These are phyloP conservation scores for Acrobasis repandana DNA, from an alignment of 2,888 invertebrate genomes.

Conservation along the genomic window DNA sequence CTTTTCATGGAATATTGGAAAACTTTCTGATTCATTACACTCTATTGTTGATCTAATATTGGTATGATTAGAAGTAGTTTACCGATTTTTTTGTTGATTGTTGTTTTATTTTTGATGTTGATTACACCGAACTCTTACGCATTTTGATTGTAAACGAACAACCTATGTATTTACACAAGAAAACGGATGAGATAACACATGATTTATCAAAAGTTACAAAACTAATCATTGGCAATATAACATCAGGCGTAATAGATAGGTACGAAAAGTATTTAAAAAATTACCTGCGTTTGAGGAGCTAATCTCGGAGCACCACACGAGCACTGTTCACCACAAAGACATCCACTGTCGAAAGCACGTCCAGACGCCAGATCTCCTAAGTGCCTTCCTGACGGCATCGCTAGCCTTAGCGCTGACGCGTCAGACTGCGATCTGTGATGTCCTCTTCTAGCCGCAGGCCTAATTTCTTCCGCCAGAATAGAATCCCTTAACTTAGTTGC, in stretches of 20 bases:
- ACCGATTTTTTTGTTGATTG: not conserved
- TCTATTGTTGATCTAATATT: not conserved
- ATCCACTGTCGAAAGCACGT: slow-evolving; percentile 98
- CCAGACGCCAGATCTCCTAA: slow-evolving; percentile 97
- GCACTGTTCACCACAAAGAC: slow-evolving; percentile 93
- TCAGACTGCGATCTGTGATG: slow-evolving; percentile 89
- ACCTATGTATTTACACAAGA: slow-evolving; percentile 5
- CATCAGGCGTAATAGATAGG: slow-evolving; percentile 1
- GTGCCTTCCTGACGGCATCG: slow-evolving; percentile 84
- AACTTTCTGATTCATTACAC: slow-evolving; percentile 12
- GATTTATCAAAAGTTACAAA: slow-evolving; percentile 10
- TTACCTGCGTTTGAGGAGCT: slow-evolving; percentile 76
- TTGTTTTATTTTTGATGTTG: too few species aligned
- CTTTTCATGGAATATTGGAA: slow-evolving; percentile 12
- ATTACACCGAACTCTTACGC: not conserved
- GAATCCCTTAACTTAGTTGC: slow-evolving; percentile 71
- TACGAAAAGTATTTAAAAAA: slow-evolving; percentile 4
- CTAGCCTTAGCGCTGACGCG: slow-evolving; percentile 87
- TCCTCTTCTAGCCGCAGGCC: slow-evolving; percentile 71
- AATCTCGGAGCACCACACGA: slow-evolving; percentile 76
- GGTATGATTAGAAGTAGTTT: not conserved
- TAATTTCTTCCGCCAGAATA: slow-evolving; percentile 73
- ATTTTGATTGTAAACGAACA: not conserved
- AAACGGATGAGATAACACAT: slow-evolving; percentile 11
- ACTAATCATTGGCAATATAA: slow-evolving; percentile 3